These are phyloP conservation scores for Steinernema hermaphroditum DNA, from an alignment of 2,888 invertebrate species.

Conservation along the genomic window DNA sequence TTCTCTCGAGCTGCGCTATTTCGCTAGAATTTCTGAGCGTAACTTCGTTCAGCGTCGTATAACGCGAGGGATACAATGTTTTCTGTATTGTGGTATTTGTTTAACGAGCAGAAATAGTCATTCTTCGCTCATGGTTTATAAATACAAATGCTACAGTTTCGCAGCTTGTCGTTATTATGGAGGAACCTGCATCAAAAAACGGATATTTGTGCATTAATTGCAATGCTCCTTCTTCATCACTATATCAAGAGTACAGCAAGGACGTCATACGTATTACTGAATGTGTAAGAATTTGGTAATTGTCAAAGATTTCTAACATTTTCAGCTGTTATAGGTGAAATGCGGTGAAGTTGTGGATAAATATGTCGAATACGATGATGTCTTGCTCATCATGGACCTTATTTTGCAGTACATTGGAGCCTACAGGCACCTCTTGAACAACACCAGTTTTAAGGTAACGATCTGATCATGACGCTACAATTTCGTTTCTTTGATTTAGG, in stretches of 20 bases:
- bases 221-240: conserved; percentile 40
- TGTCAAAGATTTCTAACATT: background rate
- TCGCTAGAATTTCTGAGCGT: too few species aligned
- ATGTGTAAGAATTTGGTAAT: conserved; percentile 54
- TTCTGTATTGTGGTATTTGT: too few species aligned
- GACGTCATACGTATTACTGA: conserved; percentile 61
- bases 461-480: too few species aligned
- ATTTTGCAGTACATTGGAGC: conserved; percentile 80
- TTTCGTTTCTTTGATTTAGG: too few species aligned
- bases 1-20: too few species aligned
- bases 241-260: conserved; percentile 55
- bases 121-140: too few species aligned
- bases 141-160: too few species aligned
- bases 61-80: too few species aligned
- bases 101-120: too few species aligned
- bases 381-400: conserved; percentile 82
- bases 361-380: conserved; percentile 87
- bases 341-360: conserved; percentile 82
- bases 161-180: too few species aligned
- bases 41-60: too few species aligned
- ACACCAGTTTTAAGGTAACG: conserved; percentile 79
- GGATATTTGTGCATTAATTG: conserved; percentile 54
- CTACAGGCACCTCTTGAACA: conserved; percentile 82
- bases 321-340: conserved; percentile 72
- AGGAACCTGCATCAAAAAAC: too few species aligned